Evolutionary conservation across 2,797 vertebrate species (phyloP), one percentile per base, ranked within the genome.

Genomic region (Sebastolobus alascanus): DNA sequence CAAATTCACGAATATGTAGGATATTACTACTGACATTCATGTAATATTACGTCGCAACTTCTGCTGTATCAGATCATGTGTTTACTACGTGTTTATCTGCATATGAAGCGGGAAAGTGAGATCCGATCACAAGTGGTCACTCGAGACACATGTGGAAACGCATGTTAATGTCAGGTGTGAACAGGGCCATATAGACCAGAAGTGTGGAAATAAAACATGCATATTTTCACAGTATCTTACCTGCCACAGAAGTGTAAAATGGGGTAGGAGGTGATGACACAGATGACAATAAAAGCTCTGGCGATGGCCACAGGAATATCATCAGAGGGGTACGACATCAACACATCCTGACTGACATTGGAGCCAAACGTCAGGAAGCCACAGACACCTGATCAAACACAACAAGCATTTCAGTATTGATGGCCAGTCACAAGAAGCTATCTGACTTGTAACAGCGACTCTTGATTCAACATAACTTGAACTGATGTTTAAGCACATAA

Each of bases 221-320:
- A 59, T 20, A 29, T 40, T 38, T 37, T 70, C 10, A 20, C 0
- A 29, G 14, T 4, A 16, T 60, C 64, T 93, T 93, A 99, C 98
- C 98, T 96, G 88, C 98, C 98, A 2, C 98, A 99, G 94, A 98
- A 99, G 93, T 99, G 98, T 84, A 99, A 93, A 89, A 99, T 99
- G 14, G 98, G 98, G 91, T 99, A 99, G 20, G 98, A 99, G 0
- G 98, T 99, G 87, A 99, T 92, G 52, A 99, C 98, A 0, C 97
- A 99, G 88, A 99, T 72, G 79, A 98, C 96, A 85, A 99, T 99
- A 91, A 99, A 99, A 70, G 97, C 97, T 61, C 98, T 96, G 2
- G 98, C 98, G 0, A 99, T 95, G 6, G 98, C 98, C 65, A 99
- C 97, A 0, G 97, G 95, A 16, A 99, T 83, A 66, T 99, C 98